Evolutionary conservation across 2,888 invertebrate species (phyloP).

Genomic region (Dermolepida albohirtum): DNA sequence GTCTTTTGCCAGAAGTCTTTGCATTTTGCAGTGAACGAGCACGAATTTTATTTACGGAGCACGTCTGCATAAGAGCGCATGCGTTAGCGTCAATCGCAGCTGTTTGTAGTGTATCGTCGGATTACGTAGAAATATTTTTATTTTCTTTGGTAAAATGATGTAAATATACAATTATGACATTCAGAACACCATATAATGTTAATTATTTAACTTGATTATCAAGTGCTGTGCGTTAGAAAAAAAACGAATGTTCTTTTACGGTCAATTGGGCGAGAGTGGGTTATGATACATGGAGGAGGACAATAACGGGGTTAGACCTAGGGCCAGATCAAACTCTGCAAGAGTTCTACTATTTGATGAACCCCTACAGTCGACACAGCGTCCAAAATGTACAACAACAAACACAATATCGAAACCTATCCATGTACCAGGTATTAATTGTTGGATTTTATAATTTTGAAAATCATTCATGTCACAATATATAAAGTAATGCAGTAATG

Average conservation of each 20-base stretch:
- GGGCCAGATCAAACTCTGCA: slow-evolving; percentile 72
- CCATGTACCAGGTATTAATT: slow-evolving; percentile 53
- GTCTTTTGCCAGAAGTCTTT: slow-evolving; percentile 17
- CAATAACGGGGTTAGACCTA: slow-evolving; percentile 59
- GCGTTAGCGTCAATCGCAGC: slow-evolving; percentile 42
- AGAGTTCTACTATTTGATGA: slow-evolving; percentile 83
- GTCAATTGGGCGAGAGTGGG: slow-evolving; percentile 41
- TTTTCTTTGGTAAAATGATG: slow-evolving; percentile 39
- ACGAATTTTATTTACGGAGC: slow-evolving; percentile 23
- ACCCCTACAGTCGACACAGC: slow-evolving; percentile 63
- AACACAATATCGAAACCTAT: slow-evolving; percentile 48
- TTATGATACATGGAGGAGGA: slow-evolving; percentile 59
- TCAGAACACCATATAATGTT: slow-evolving; percentile 1
- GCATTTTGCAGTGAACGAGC: slow-evolving; percentile 25
- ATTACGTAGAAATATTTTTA: slow-evolving; percentile 40
- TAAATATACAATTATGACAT: slow-evolving; percentile 31
- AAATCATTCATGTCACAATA: slow-evolving; percentile 23
- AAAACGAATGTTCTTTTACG: slow-evolving; percentile 21
- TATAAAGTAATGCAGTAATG: neutral
- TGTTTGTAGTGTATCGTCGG: slow-evolving; percentile 42
- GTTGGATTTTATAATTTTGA: slow-evolving; percentile 9
- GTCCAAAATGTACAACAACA: slow-evolving; percentile 54
- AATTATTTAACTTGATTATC: slow-evolving; percentile 11
- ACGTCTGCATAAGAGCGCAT: slow-evolving; percentile 9
- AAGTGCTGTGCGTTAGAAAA: slow-evolving; percentile 1